Evolutionary conservation across 2,888 invertebrate genomes (phyloP).

Genomic region (Ellobium chinense): DNA sequence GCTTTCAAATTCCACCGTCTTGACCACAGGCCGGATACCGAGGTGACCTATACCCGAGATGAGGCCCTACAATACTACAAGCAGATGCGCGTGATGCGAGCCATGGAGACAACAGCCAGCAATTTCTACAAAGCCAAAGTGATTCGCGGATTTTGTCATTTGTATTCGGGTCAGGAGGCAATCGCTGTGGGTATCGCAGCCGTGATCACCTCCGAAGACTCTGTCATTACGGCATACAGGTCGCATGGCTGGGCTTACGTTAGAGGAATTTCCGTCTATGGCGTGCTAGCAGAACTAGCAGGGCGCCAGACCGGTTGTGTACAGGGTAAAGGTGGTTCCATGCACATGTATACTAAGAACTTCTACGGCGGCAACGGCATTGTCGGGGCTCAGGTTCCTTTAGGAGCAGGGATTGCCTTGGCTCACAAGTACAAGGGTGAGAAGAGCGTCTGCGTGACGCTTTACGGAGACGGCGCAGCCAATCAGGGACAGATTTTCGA

Average conservation of each 20-base stretch:
- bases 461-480: conserved; percentile 89
- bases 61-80: conserved; percentile 88
- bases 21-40: conserved; percentile 89
- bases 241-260: conserved; percentile 98
- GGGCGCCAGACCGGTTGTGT: conserved; percentile 93
- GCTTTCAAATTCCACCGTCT: conserved; percentile 94
- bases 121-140: conserved; percentile 97
- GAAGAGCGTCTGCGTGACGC: conserved; percentile 90
- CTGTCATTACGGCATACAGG: conserved; percentile 97
- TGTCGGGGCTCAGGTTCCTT: conserved; percentile 98
- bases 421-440: conserved; percentile 92
- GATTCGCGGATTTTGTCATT: conserved; percentile 97
- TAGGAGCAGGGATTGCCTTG: conserved; percentile 96
- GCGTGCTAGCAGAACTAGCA: conserved; percentile 94
- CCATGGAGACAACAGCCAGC: conserved; percentile 96
- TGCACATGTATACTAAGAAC: conserved; percentile 96
- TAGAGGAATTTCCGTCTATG: conserved; percentile 89
- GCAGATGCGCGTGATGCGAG: conserved; percentile 89
- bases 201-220: conserved; percentile 89
- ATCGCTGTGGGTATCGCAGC: conserved; percentile 94
- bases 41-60: conserved; percentile 87
- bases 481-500: conserved; percentile 87
- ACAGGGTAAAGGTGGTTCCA: conserved; percentile 98
- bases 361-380: conserved; percentile 99
- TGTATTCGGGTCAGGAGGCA: conserved; percentile 96